Percentiles rank a stretch among this genome's conserved stretches.
These are phyloP conservation scores for Paramormyrops kingsleyae DNA, from an alignment of 2,113 vertebrate genomes.

Conservation along the genomic window DNA sequence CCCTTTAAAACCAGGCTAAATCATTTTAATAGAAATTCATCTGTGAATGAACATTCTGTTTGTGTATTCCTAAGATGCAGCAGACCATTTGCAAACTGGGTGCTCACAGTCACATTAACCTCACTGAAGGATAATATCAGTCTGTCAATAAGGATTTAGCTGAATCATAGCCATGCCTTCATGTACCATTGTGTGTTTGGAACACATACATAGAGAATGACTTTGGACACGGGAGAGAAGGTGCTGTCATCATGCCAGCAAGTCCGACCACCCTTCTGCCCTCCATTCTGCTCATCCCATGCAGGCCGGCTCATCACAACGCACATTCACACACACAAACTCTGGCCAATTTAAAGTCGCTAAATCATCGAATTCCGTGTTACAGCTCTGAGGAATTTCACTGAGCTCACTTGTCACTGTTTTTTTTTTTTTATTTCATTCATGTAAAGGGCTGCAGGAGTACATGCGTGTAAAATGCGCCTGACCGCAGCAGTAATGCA, in stretches of 20 bases:
- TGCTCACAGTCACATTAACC: not conserved
- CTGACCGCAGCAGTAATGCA: not conserved
- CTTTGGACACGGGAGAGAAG: not conserved
- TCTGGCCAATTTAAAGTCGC: not conserved
- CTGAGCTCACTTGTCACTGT: not conserved
- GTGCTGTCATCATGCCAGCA: not conserved
- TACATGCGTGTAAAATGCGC: not conserved
- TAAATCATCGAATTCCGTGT: not conserved
- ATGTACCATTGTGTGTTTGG: not conserved
- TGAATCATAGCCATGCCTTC: not conserved
- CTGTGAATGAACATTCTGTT: not conserved
- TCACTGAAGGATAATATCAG: not conserved
- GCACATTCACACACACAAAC: not conserved
- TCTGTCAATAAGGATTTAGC: not conserved
- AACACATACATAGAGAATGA: not conserved
- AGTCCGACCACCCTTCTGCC: not conserved
- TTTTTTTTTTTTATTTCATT: not conserved
- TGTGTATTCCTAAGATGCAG: not conserved
- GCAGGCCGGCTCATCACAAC: not conserved
- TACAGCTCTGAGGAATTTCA: not conserved
- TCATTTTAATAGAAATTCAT: not conserved
- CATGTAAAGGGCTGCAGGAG: not conserved
- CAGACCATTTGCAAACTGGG: not conserved
- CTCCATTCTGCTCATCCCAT: not conserved
- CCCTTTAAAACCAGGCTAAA: not conserved